phyloP scores from a whole-genome alignment of 2,797 vertebrate species.

The Ptychobarbus kaznakovi region DNA sequence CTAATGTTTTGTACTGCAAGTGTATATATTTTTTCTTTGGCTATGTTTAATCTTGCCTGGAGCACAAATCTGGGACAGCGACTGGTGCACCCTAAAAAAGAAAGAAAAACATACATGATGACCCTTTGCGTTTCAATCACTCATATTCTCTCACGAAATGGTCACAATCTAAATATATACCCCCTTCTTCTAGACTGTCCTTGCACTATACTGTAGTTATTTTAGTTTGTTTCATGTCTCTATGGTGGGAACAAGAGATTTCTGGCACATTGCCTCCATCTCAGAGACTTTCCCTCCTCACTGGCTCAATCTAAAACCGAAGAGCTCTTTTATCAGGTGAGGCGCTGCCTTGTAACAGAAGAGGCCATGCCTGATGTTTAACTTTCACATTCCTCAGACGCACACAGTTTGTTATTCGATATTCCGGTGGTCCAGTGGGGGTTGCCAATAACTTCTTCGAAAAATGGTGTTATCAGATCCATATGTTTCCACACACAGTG shows the following conservation, averaged over 20 bases:
- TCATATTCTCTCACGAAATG: conserved; percentile 17
- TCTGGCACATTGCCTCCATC: conserved; percentile 20
- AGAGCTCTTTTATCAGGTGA: conserved; percentile 46
- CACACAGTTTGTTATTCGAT: conserved; percentile 62
- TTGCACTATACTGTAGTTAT: conserved; percentile 9
- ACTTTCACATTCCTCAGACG: conserved; percentile 59
- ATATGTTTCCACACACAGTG: conserved; percentile 62
- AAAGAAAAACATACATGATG: conserved; percentile 15
- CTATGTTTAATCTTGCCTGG: conserved; percentile 7
- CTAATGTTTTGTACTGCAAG: neutral
- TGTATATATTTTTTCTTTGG: neutral
- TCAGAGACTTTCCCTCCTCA: neutral
- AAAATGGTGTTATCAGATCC: conserved; percentile 64
- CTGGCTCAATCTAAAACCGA: conserved; percentile 15
- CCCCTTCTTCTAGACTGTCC: neutral
- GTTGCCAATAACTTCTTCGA: conserved; percentile 50
- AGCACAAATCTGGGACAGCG: conserved; percentile 10
- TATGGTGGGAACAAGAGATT: conserved; percentile 26
- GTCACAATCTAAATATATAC: conserved; percentile 17
- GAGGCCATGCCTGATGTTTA: conserved; percentile 52
- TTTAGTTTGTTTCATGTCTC: conserved; percentile 2
- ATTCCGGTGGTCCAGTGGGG: conserved; percentile 57
- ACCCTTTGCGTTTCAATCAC: conserved; percentile 15
- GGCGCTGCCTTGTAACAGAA: conserved; percentile 46
- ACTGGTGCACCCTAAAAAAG: conserved; percentile 5